Evolutionary conservation across 2,797 vertebrate genomes (phyloP), one percentile per base, ranked within the genome.

Genomic region (Masticophis lateralis): DNA sequence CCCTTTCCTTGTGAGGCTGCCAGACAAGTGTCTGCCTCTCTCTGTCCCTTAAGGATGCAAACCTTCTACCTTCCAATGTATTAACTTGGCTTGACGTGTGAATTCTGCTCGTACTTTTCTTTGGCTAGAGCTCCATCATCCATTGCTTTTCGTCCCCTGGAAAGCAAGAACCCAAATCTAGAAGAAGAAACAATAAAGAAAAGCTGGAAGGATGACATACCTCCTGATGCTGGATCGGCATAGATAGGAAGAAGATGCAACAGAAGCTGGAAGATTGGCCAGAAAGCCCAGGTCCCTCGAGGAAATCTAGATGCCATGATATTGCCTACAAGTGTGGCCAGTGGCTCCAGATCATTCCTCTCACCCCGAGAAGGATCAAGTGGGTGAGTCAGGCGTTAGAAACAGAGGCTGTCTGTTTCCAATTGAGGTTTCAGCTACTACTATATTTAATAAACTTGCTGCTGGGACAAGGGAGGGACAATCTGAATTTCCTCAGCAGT

Each of bases 381-480:
- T 28, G 74, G 83, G 0, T 32, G 88, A 90, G 14, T 86, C 91
- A 53, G 92, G 69, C 88, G 1, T 10, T 92, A 86, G 89, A 47
- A 1, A 94, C 92, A 87, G 90, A 83, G 87, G 83, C 95, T 86
- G 79, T 69, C 94, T 0, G 95, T 93, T 95, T 28, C 69, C 95
- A 89, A 89, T 55, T 91, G 0, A 93, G 93, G 4, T 90, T 92
- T 11, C 63, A 7, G 88, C 95, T 95, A 97, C 94, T 96, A 97
- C 96, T 97, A 96, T 97, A 97, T 96, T 97, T 96, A 97, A 97
- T 97, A 96, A 97, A 97, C 90, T 93, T 9, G 0, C 94, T 93
- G 92, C 2, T 7, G 95, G 74, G 74, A 79, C 79, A 97, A 97
- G 96, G 97, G 97, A 96, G 97, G 97, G 97, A 95, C 83, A 88